Base-by-base conservation (phyloP, 2,113 vertebrate species). In the Glaucomys volans region DNA sequence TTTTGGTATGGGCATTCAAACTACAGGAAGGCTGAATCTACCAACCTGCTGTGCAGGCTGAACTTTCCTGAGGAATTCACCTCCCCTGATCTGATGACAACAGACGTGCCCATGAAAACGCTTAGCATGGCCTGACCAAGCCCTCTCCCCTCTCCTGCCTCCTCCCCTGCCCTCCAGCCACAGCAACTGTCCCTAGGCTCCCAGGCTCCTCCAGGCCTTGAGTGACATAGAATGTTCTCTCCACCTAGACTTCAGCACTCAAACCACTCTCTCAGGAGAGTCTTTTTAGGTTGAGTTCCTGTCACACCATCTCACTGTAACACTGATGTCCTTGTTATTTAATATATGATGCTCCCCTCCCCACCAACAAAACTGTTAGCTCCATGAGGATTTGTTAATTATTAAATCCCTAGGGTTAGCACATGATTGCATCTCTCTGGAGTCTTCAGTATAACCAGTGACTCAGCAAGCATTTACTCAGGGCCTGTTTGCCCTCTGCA, bases 61-160 rank as follows among this genome's bases (percentile, higher is more conserved):
- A 80, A 62, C 32, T 24, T 66, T 89, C 20, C 42, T 54, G 66
- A 85, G 37, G 42, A 66, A 24, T n/a, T 44, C 64, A 8, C 22
- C 35, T 20, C 16, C 83, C 62, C 35, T 52, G 1, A 37, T 37
- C 74, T n/a, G 32, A 77, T 20, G 35, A 12, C 18, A 72, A 35
- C 32, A 82, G 28, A 64, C 20, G 7, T 9, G 3, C 57, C 12
- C 5, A 1, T 8, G 32, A 69, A 44, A 50, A 64, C 4, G 37
- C 12, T 28, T 24, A 35, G 50, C 22, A 4, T 17, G 8, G 20
- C 2, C 0, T 1, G 0, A 8, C 47, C 74, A 30, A 20, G 22
- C 8, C 26, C 13, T 18, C 75, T 62, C 20, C 8, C 9, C 40
- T 24, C 32, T n/a, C 10, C 8, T 72, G 75, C 26, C 24, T 79